A percentile compares a stretch with the other conserved stretches of the same genome.
These are phyloP conservation scores for Coregonus clupeaformis DNA, from an alignment of 2,113 vertebrate species.

Conservation along the genomic window DNA sequence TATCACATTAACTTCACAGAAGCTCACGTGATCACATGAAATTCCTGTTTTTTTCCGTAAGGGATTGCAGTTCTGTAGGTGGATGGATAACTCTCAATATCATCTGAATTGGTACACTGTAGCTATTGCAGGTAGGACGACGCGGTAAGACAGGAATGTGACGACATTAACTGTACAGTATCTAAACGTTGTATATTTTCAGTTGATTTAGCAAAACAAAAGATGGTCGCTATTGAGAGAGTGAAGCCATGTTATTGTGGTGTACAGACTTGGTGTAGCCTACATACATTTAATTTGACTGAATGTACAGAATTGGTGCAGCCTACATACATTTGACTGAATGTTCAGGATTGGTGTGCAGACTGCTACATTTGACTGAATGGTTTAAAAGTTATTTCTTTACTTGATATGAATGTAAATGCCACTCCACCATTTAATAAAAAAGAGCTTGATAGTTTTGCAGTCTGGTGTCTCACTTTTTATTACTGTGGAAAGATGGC, in stretches of 20 bases:
- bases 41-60: background rate
- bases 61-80: background rate
- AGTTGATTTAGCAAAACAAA: background rate
- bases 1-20: no score
- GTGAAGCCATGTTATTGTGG: background rate
- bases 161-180: conserved; percentile 8
- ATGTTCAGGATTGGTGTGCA: background rate
- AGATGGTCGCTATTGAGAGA: background rate
- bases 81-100: background rate
- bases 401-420: background rate
- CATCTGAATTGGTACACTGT: no score
- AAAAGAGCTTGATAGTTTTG: background rate
- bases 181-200: background rate
- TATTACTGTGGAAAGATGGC: background rate
- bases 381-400: conserved; percentile 1
- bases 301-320: background rate
- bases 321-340: no score
- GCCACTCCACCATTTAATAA: background rate
- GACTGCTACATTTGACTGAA: background rate
- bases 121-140: background rate
- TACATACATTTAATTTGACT: background rate
- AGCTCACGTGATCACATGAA: background rate
- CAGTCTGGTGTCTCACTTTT: background rate
- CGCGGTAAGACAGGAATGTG: background rate
- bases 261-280: background rate